Conservation (phyloP, 1,140 invertebrate genomes). For the Conopomorpha cramerella region DNA sequence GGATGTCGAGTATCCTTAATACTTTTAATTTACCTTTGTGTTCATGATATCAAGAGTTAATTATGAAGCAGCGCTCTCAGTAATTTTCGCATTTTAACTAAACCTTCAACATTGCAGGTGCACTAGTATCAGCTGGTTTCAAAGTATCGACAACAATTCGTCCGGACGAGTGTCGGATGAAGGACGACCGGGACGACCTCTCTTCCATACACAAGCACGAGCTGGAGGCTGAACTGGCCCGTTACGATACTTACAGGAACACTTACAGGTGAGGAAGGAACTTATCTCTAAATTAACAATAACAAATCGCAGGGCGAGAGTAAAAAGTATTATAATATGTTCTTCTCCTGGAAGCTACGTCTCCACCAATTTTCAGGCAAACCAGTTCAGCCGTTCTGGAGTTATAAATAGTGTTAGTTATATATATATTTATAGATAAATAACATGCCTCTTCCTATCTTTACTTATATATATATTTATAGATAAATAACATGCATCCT, state of each 20-base stretch:
- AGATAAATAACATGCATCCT: background rate
- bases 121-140: slow-evolving; percentile 79
- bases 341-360: no score
- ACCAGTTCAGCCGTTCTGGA: no score
- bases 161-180: slow-evolving; percentile 38
- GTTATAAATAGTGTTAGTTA: no score
- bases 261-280: slow-evolving; percentile 58
- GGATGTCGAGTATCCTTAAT: no score
- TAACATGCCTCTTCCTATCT: background rate
- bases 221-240: slow-evolving; percentile 43
- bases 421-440: slow-evolving; percentile 3
- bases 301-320: no score
- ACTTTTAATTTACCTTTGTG: no score
- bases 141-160: slow-evolving; percentile 78
- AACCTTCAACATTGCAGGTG: slow-evolving; percentile 44
- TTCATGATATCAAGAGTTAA: no score
- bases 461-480: background rate
- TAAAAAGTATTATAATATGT: no score
- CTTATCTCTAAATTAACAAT: no score
- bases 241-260: slow-evolving; percentile 57
- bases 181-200: slow-evolving; percentile 42
- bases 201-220: slow-evolving; percentile 49
- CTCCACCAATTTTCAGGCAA: no score
- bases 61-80: no score
- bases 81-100: no score